Conservation (phyloP, 2,113 vertebrate genomes). For the Oriolus oriolus region DNA sequence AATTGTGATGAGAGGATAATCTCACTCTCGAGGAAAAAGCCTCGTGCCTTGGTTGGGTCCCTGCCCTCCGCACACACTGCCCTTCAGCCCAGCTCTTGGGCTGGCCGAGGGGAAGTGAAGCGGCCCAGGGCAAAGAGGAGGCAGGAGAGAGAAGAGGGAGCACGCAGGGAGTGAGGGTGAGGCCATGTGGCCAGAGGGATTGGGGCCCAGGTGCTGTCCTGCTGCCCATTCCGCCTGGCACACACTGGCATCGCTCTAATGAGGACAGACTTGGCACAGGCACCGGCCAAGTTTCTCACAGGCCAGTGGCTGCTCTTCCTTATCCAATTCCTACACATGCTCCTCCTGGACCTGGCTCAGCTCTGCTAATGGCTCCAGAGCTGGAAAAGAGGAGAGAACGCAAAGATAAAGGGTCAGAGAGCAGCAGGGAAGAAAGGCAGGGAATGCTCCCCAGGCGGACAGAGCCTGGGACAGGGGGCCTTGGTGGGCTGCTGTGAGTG, state of each 20-base stretch:
- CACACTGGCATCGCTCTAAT: accelerated
- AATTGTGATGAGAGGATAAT: accelerated
- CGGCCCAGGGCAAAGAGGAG: neutral
- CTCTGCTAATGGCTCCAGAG: neutral
- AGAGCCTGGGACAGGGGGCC: neutral
- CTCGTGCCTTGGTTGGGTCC: accelerated
- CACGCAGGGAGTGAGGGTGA: accelerated
- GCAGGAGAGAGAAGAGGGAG: neutral
- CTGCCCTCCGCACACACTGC: neutral
- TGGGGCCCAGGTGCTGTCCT: neutral
- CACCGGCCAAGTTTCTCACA: neutral
- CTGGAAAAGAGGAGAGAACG: neutral
- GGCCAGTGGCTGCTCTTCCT: neutral
- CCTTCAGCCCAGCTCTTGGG: neutral
- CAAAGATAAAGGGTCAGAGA: neutral
- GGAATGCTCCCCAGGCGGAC: neutral
- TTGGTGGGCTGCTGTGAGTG: accelerated
- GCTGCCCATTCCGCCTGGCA: neutral
- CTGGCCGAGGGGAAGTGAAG: neutral
- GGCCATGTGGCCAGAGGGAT: neutral
- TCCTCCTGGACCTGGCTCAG: neutral
- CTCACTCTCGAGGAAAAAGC: neutral
- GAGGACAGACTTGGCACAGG: neutral
- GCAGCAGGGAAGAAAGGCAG: neutral
- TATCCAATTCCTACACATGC: conserved; percentile 32